Base-by-base conservation (phyloP, 1,140 invertebrate genomes). In the Ridgeia piscesae region DNA sequence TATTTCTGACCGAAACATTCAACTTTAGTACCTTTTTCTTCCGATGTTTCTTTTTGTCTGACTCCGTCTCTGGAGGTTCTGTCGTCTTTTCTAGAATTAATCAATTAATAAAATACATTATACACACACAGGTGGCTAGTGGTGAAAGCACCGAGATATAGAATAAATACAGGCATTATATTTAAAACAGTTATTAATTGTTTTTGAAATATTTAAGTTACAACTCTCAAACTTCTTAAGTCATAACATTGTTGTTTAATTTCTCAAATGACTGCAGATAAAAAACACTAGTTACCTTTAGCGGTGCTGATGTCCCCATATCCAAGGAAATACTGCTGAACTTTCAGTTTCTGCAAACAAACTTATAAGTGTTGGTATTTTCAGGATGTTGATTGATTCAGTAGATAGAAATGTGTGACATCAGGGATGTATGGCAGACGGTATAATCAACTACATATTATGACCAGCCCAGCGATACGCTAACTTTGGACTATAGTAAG, bases 311-410 rank as follows among this genome's bases (percentile, higher is more conserved):
- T 96, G 93, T 97, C 97, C 97, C 97, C 98, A 93, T 97, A 97
- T 0, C 98, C 98, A 6, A 99, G 96, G 93, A 97, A 97, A 95
- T 97, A 99, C 95, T 98, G 98, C 95, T 98, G 98, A 0, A 97
- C 95, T 97, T 98, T 0, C 97, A 96, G 94, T 97, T 97, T 95
- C 98, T 98, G 58, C 34, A 92, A 92, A 77, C 14, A 77, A 92
- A 35, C 27, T 27, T 21, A 77, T 77, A 77, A 31, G 31, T 91
- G 35, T 42, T n/a, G n/a, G n/a, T 58, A 91, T 48, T 58, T 48
- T 91, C 50, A 58, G 1, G 35, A 91, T 34, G 33, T 27, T 35
- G 27, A 77, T 2, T 77, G 58, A 21, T 21, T 21, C 17, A 21
- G 58, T 77, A 21, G 11, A 77, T 77, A n/a, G n/a, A 77, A 77